These are phyloP conservation scores for Drosophila yakuba DNA, from an alignment of 1,140 invertebrate genomes.

Conservation along the genomic window DNA sequence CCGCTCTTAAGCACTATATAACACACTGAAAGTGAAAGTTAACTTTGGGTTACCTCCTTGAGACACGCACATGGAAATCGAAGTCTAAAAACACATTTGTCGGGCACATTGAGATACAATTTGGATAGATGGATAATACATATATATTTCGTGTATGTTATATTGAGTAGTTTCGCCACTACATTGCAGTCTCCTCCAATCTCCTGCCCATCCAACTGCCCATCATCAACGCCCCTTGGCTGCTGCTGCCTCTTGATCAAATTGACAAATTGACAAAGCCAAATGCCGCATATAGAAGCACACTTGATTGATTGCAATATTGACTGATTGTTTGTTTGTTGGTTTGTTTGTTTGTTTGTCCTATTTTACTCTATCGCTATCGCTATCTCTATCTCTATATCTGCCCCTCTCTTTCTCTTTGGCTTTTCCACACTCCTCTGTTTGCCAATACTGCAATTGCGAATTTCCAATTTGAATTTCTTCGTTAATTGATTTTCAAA, in stretches of 20 bases:
- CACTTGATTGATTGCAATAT: constrained; percentile 79
- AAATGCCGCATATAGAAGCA: constrained; percentile 62
- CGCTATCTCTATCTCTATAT: neutral
- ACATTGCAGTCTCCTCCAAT: constrained; percentile 1
- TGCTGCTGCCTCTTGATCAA: constrained; percentile 10
- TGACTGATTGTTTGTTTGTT: constrained; percentile 66
- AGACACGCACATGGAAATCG: constrained; percentile 61
- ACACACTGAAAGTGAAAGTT: constrained; percentile 73
- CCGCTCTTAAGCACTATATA: constrained; percentile 23
- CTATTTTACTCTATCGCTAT: neutral
- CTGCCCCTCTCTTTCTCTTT: neutral
- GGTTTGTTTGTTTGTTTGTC: neutral
- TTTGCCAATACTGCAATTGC: constrained; percentile 33
- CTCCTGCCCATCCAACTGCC: neutral
- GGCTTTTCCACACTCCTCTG: constrained; percentile 1
- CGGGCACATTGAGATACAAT: constrained; percentile 65
- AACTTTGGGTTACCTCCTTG: constrained; percentile 67
- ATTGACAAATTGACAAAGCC: constrained; percentile 64
- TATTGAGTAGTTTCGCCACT: constrained; percentile 20
- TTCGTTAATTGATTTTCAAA: constrained; percentile 33
- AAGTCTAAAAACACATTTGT: constrained; percentile 58
- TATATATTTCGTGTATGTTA: constrained; percentile 1
- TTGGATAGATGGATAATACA: constrained; percentile 6
- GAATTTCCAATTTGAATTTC: constrained; percentile 50
- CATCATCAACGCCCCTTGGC: neutral